phyloP scores from a whole-genome alignment of 2,888 invertebrate species.

The Drosophila pseudotakahashii region DNA sequence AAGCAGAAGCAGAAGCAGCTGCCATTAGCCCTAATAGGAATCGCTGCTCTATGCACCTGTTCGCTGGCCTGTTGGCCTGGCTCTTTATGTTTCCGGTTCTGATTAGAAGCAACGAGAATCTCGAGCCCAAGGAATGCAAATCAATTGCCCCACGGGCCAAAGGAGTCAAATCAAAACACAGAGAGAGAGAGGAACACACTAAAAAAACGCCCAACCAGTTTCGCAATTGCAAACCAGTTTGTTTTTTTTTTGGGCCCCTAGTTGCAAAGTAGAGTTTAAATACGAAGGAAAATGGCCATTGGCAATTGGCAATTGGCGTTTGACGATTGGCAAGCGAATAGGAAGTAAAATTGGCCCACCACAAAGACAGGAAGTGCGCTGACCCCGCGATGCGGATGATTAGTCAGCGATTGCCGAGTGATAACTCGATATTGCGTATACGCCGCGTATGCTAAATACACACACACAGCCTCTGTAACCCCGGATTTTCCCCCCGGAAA shows the following conservation, averaged over 20 bases:
- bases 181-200: slow-evolving; percentile 10
- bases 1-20: slow-evolving; percentile 27
- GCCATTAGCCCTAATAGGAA: slow-evolving; percentile 37
- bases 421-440: slow-evolving; percentile 65
- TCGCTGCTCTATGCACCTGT: slow-evolving; percentile 39
- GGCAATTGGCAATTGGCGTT: slow-evolving; percentile 37
- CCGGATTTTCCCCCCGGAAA: slow-evolving; percentile 24
- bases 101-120: slow-evolving; percentile 61
- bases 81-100: slow-evolving; percentile 78
- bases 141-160: slow-evolving; percentile 65
- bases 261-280: slow-evolving; percentile 38
- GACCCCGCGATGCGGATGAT: slow-evolving; percentile 35
- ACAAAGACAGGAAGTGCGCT: slow-evolving; percentile 71
- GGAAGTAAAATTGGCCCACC: slow-evolving; percentile 68
- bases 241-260: slow-evolving; percentile 30
- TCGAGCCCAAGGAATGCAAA: slow-evolving; percentile 61
- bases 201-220: slow-evolving; percentile 62
- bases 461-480: slow-evolving; percentile 1
- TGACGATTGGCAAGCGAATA: slow-evolving; percentile 48
- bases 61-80: slow-evolving; percentile 27
- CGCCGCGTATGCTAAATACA: slow-evolving; percentile 43
- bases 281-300: slow-evolving; percentile 59
- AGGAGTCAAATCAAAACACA: slow-evolving; percentile 60
- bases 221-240: slow-evolving; percentile 68
- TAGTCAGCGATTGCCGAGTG: slow-evolving; percentile 33